These are phyloP conservation scores for Dryobotodes eremita DNA, from an alignment of 2,888 invertebrate species.

Conservation along the genomic window DNA sequence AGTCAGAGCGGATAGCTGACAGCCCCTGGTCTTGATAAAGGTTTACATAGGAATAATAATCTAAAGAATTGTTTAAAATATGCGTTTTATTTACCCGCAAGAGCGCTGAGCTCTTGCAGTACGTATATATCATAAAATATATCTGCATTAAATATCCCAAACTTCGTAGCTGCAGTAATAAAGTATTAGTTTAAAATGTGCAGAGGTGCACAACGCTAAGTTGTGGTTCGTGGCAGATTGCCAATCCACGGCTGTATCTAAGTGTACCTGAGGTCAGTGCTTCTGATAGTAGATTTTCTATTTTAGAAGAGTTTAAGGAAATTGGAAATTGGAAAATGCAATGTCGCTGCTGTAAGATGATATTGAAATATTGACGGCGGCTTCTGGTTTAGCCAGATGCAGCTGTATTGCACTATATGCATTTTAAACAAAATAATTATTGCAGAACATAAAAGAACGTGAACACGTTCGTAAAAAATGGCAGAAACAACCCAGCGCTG, in stretches of 20 bases:
- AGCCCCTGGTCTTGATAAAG: background rate
- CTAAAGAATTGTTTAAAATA: background rate
- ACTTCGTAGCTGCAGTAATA: conserved; percentile 7
- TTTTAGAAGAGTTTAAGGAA: conserved; percentile 8
- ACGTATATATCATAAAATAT: background rate
- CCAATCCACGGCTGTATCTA: conserved; percentile 22
- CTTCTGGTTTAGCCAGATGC: background rate
- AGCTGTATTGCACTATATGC: background rate
- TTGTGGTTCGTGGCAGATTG: conserved; percentile 37
- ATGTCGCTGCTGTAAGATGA: background rate
- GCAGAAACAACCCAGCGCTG: too few relatives aligned
- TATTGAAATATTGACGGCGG: background rate
- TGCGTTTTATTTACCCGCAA: background rate
- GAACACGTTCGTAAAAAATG: too few relatives aligned
- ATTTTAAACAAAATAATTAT: background rate
- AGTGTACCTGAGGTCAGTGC: conserved; percentile 22
- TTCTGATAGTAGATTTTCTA: conserved; percentile 15
- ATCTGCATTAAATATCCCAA: background rate
- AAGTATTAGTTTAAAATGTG: conserved; percentile 19
- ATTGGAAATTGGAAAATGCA: conserved; percentile 35
- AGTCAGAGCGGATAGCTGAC: too few relatives aligned
- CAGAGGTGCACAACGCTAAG: background rate
- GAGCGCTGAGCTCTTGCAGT: background rate
- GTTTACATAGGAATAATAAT: background rate
- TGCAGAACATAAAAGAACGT: background rate